These are phyloP conservation scores for Lycophotia porphyrea DNA, from an alignment of 2,888 invertebrate species.

Conservation along the genomic window DNA sequence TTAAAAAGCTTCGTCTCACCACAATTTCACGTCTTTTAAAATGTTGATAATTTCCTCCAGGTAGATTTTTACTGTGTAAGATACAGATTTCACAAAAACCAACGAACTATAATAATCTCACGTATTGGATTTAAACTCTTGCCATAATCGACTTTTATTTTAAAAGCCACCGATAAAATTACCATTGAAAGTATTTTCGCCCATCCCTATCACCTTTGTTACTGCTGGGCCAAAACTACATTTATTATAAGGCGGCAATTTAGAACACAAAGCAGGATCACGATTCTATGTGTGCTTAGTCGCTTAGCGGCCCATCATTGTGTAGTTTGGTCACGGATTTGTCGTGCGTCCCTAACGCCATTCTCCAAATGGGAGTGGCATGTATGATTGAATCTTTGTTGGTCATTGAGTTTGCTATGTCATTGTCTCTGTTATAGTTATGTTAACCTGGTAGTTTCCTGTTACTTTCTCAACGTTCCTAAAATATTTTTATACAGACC, in stretches of 20 bases:
- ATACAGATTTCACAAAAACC: conserved; percentile 2
- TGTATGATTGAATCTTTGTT: conserved; percentile 72
- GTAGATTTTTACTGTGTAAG: neutral
- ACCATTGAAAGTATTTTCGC: conserved; percentile 57
- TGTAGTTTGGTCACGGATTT: conserved; percentile 74
- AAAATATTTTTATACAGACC: too few relatives aligned
- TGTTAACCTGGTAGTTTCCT: conserved; percentile 27
- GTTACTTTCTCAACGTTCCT: neutral
- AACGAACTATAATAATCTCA: conserved; percentile 21
- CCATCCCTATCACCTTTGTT: conserved; percentile 52
- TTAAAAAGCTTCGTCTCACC: neutral
- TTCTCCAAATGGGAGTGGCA: conserved; percentile 72
- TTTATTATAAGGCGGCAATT: conserved; percentile 74
- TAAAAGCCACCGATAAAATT: conserved; percentile 46
- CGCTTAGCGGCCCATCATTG: conserved; percentile 66
- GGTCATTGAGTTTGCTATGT: conserved; percentile 51
- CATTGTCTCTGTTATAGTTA: conserved; percentile 37
- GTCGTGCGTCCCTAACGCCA: conserved; percentile 71
- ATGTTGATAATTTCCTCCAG: neutral
- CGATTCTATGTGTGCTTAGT: conserved; percentile 69
- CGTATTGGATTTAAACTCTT: conserved; percentile 36
- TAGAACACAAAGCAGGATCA: conserved; percentile 71
- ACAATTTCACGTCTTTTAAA: neutral
- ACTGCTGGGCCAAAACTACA: conserved; percentile 64
- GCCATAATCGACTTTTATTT: conserved; percentile 46